Evolutionary conservation across 2,113 vertebrate genomes (phyloP), one percentile per base, ranked within the genome.

Genomic region (Rhinoderma darwinii): DNA sequence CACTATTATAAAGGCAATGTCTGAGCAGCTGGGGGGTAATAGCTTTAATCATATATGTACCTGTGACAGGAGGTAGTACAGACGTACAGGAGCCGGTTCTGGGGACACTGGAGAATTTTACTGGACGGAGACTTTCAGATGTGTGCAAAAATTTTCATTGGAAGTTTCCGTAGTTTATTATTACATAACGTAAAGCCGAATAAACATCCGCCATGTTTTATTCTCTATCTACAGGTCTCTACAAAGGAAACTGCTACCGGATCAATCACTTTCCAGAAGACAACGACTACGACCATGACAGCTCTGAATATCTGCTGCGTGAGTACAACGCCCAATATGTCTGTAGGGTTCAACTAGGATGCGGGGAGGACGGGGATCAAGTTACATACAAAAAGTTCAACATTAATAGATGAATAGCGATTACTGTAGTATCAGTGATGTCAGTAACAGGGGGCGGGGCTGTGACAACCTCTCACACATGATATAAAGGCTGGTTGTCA

Each of bases 211-310:
- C 66, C 44, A 83, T 83, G 41, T 72, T 50, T 50, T 84, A 61
- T 61, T 76, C 83, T 75, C 37, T 75, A 63, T 39, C 70, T 88
- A 59, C 90, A 99, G 98, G 97, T 88, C 95, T 97, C 91, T 97
- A 98, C 90, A 97, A 95, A 93, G 98, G 98, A 88, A 97, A 96
- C 91, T 99, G 98, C 90, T 99, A 97, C 92, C 93, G 96, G 91
- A 99, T 99, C 94, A 98, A 99, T 94, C 97, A 98, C 90, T 99
- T 99, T 90, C 97, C 98, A 17, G 97, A 98, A 79, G 98, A 99
- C 92, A 97, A 98, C 0, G 97, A 97, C 91, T 98, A 99, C 0
- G 98, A 99, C 90, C 96, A 98, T 0, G 98, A 99, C 94, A 97
- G 96, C 93, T 98, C 97, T 0, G 98, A 99, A 89, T 98, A 99